phyloP scores from a whole-genome alignment of 1,140 invertebrate genomes.

The Sweltsa coloradensis region DNA sequence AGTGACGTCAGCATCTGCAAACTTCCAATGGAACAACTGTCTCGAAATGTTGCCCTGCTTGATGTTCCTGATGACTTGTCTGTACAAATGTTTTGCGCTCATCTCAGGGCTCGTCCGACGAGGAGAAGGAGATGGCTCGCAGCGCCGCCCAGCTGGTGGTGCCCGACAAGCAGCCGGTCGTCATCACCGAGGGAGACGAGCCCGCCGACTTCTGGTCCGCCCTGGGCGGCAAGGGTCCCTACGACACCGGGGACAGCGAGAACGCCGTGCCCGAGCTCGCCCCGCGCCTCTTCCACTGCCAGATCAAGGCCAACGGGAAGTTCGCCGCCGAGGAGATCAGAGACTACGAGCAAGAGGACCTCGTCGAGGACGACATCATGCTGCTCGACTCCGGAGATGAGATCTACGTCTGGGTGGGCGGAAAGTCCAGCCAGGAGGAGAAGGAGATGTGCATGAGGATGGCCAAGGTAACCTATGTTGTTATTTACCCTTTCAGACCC shows the following conservation, averaged over 20 bases:
- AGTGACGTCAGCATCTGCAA: no score
- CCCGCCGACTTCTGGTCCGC: conserved; percentile 60
- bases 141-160: conserved; percentile 39
- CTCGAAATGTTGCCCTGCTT: no score
- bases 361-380: conserved; percentile 64
- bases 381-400: conserved; percentile 58
- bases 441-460: conserved; percentile 42
- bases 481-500: no score
- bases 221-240: conserved; percentile 49
- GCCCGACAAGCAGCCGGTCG: conserved; percentile 35
- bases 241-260: conserved; percentile 32
- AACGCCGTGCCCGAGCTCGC: conserved; percentile 26
- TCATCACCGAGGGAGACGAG: conserved; percentile 55
- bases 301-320: conserved; percentile 38
- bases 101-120: conserved; percentile 43
- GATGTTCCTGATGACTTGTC: no score
- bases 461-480: conserved; percentile 34
- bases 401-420: conserved; percentile 63
- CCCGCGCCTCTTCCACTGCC: conserved; percentile 53
- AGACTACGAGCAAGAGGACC: conserved; percentile 52
- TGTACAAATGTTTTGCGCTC: conserved; percentile 8
- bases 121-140: conserved; percentile 49
- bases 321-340: conserved; percentile 55
- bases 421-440: conserved; percentile 52
- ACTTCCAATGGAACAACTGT: no score